Evolutionary conservation across 2,797 vertebrate genomes (phyloP).

Genomic region (Dromococcyx pavoninus): DNA sequence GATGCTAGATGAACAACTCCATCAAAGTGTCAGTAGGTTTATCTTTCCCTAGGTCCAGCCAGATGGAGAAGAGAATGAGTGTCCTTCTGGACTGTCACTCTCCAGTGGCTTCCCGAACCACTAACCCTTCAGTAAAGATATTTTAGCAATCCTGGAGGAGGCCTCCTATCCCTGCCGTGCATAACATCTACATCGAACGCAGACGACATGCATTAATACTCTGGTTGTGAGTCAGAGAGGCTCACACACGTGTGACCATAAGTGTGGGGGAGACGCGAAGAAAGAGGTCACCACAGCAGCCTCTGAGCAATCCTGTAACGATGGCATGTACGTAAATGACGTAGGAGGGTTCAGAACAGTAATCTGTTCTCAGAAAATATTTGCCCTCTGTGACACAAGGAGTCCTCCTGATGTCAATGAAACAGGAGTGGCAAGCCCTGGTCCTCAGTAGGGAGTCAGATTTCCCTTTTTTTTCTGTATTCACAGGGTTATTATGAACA

Average conservation of each 20-base stretch:
- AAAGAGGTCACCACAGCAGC: neutral
- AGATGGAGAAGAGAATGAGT: neutral
- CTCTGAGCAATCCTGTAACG: conserved; percentile 8
- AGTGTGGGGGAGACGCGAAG: neutral
- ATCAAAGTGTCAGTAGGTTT: neutral
- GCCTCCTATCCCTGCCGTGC: neutral
- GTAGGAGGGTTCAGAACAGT: conserved; percentile 3
- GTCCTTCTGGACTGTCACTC: neutral
- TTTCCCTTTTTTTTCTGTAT: neutral
- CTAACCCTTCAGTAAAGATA: neutral
- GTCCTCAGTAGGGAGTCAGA: neutral
- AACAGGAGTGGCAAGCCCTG: neutral
- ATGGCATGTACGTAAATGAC: neutral
- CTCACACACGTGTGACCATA: neutral
- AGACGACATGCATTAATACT: neutral
- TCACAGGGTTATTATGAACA: conserved; percentile 39
- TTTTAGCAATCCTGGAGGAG: neutral
- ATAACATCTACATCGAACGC: neutral
- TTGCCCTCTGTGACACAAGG: conserved; percentile 21
- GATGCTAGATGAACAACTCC: neutral
- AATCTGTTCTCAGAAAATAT: conserved; percentile 44
- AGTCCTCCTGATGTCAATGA: conserved; percentile 51
- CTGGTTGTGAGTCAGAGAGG: neutral
- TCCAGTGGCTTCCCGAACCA: neutral
- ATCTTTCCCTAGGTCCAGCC: neutral